These are phyloP conservation scores for Troides helena DNA, from an alignment of 2,888 invertebrate species.

Conservation along the genomic window DNA sequence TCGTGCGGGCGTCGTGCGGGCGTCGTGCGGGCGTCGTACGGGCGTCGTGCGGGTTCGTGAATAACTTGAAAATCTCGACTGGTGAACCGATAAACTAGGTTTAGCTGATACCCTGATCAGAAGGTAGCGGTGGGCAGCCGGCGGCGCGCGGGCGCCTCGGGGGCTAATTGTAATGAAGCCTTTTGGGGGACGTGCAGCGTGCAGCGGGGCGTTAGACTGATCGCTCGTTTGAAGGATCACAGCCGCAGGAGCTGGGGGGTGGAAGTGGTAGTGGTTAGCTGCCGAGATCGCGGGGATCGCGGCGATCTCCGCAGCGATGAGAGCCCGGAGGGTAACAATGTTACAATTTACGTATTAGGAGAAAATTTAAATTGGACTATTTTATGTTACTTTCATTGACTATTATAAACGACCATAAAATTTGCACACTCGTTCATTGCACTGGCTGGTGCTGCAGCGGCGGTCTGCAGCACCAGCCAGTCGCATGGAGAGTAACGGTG, in stretches of 20 bases:
- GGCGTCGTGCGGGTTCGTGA: too few species aligned
- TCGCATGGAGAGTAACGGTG: too few species aligned
- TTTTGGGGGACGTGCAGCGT: slow-evolving; percentile 11
- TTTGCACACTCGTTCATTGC: too few species aligned
- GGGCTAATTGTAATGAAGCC: slow-evolving; percentile 21
- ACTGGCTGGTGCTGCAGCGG: too few species aligned
- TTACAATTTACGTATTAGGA: slow-evolving; percentile 5
- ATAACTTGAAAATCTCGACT: too few species aligned
- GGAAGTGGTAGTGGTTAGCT: background rate
- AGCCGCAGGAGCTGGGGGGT: too few species aligned
- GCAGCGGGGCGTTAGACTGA: slow-evolving; percentile 15
- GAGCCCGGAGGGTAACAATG: background rate
- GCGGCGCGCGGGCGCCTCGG: background rate
- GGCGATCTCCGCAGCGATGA: background rate
- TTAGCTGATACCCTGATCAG: slow-evolving; percentile 17
- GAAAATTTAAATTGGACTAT: background rate
- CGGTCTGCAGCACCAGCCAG: too few species aligned
- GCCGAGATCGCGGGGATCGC: background rate
- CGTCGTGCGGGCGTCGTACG: too few species aligned
- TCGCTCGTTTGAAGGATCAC: slow-evolving; percentile 25
- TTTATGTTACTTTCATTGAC: too few species aligned
- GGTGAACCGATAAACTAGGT: background rate
- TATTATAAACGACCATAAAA: too few species aligned
- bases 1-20: too few species aligned
- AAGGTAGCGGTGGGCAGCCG: background rate